Percentiles rank a stretch among this genome's conserved stretches.
Evolutionary conservation across 2,113 vertebrate species (phyloP).

Genomic region (Semnornis frantzii): DNA sequence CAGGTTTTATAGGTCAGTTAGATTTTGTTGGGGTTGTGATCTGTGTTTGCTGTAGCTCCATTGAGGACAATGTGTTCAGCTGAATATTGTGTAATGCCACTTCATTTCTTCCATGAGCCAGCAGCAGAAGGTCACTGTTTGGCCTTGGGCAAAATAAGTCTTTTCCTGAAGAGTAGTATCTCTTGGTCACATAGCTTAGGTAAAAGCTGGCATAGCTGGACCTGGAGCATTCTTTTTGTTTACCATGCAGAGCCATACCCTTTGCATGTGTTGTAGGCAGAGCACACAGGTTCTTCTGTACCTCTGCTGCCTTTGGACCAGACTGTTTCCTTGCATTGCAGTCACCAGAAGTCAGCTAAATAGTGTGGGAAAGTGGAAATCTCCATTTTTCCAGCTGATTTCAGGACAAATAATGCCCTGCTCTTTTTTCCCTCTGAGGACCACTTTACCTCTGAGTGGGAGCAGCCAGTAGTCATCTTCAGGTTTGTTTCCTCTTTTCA

Average conservation of each 20-base stretch:
- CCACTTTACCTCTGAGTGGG: not conserved
- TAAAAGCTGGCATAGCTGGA: not conserved
- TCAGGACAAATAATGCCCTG: not conserved
- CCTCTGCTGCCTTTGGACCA: not conserved
- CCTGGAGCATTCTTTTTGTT: not conserved
- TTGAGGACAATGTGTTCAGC: not conserved
- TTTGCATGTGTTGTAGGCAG: not conserved
- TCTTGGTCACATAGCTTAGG: not conserved
- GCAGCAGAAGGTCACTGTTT: not conserved
- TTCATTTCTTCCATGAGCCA: not conserved
- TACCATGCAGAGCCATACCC: not conserved
- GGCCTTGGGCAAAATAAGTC: not conserved
- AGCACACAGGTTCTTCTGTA: not conserved
- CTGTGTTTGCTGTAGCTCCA: not conserved
- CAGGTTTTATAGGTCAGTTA: conserved; percentile 89
- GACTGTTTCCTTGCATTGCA: not conserved
- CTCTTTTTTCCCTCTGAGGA: not conserved
- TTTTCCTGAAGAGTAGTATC: not conserved
- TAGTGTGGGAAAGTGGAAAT: not conserved
- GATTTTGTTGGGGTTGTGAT: not conserved
- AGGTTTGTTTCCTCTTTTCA: not conserved
- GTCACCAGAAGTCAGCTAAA: not conserved
- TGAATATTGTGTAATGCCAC: not conserved
- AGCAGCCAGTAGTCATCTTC: not conserved
- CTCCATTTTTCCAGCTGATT: not conserved